Base-by-base conservation (phyloP, 1,140 invertebrate species). In the Drosophila sproati region DNA sequence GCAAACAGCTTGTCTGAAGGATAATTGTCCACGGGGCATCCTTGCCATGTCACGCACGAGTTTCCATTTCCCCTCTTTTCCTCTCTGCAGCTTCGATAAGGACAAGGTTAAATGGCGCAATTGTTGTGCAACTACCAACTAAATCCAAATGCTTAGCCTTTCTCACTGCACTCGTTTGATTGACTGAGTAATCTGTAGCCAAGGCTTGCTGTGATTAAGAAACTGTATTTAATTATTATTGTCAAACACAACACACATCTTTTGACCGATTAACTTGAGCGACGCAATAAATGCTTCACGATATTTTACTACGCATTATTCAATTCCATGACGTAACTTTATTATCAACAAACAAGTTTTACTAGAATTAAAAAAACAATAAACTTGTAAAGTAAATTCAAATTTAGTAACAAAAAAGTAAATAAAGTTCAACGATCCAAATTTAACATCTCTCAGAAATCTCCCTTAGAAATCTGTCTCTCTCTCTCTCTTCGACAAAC, bases 21-120 rank as follows among this genome's bases (percentile, higher is more conserved):
- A 83, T 83, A 83, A 80, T 83, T 83, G 81, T 63, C 63, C 73
- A 60, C n/a, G 64, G 60, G 63, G 52, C 52, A 74, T 78, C 80
- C 80, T 78, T 82, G 61, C 57, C 48, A 37, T 71, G 64, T 67
- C 56, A 78, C 43, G 54, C 61, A 69, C 51, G 12, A 62, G 62
- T 63, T 12, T 28, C 45, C 43, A 3, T 8, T 8, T 8, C 37
- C 7, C 37, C 37, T 3, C 7, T 3, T 39, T 39, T 39, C 3
- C 2, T 39, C 3, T 8, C 7, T 7, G 39, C 57, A 39, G 28
- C 5, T 55, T 34, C 12, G 59, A 6, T 50, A 55, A 69, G 48
- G 54, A 37, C 74, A 81, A 79, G 80, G 80, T 67, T 73, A 83
- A 76, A 37, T 51, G 55, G 41, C 57, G 39, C 32, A 20, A 10